Evolutionary conservation across 2,797 vertebrate genomes (phyloP), one percentile per base, ranked within the genome.

Genomic region (Clarias pachynema): DNA sequence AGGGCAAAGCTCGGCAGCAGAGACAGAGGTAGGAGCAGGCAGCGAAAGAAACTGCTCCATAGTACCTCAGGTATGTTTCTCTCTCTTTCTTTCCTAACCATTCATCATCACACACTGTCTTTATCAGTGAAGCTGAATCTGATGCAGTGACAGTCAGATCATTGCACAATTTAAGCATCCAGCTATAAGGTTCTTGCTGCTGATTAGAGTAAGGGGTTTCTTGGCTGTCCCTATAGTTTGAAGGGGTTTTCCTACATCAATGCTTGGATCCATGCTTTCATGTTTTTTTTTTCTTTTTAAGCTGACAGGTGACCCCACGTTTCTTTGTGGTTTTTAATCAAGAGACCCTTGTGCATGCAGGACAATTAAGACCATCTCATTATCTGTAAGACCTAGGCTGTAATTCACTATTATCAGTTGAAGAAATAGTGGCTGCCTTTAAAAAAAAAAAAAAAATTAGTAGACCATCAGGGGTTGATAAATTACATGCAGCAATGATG

Each of bases 1-100:
- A 95, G 95, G 91, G 85, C 85, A 88, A 86, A 34, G 78, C n/a
- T 6, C 79, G 70, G 88, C 79, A 79, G 86, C 85, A 59, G 75
- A 29, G 70, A 29, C 75, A 8, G 83, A 85, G 3, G 83, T 82
- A 68, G 24, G n/a, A 60, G 85, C 91, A 0, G 79, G 44, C 70
- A 90, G 84, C 4, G 93, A 95, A 84, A 95, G 95, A 87, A 95
- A 96, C 92, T 96, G 95, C 88, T 93, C 94, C 0, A 6, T 85
- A n/a, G 87, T 75, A 37, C 94, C 95, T 24, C 94, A 92, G 85
- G 95, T 96, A 89, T 90, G 57, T 81, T 20, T 85, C 69, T 72
- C 12, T 65, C 62, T 68, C 56, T 74, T 9, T 82, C 29, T 83
- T 26, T 84, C 3, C 22, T 59, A 37, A 34, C 24, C 57, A 74